Evolutionary conservation across 2,113 vertebrate genomes (phyloP), one percentile per base, ranked within the genome.

Genomic region (Dolichotis patagonum): DNA sequence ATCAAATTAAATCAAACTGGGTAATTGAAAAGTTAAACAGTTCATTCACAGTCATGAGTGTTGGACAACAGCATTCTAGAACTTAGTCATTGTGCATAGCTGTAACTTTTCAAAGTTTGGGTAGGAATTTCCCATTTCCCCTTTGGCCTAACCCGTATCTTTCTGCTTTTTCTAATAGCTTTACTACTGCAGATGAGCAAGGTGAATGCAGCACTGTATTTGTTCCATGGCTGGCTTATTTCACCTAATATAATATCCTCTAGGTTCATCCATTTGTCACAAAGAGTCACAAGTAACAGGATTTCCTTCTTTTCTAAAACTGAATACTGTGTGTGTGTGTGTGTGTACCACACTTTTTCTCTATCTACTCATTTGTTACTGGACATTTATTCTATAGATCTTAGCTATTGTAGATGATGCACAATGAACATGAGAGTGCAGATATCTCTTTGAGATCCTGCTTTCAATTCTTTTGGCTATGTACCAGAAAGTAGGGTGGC

Each of bases 11-110:
- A 63, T 91, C 67, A 43, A 62, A 30, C 41, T 78, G 22, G 20
- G 54, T 96, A 52, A 71, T 52, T 95, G 73, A 91, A 62, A 93
- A 93, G 85, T 88, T 63, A 91, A 88, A 35, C 28, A 88, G 69
- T 89, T 95, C 8, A 41, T 83, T 95, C 91, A 90, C 1, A 85
- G 60, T 49, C 38, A 75, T 75, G 60, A 54, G 16, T n/a, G 38
- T 41, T 58, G 24, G 41, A 28, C 13, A 26, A 52, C 63, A 71
- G n/a, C 35, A n/a, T 30, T 69, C 35, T 73, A n/a, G 38, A 46
- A 73, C 54, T 91, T 28, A 56, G 13, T 84, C 3, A 7, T 46
- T 84, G 58, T 54, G 26, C 35, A 46, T 30, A 84, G 67, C 78
- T 46, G 20, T 69, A 91, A 58, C 5, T 85, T 62, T 54, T 43